Conservation (phyloP, 2,888 invertebrate genomes). For the Hirtodrosophila trivittata region DNA sequence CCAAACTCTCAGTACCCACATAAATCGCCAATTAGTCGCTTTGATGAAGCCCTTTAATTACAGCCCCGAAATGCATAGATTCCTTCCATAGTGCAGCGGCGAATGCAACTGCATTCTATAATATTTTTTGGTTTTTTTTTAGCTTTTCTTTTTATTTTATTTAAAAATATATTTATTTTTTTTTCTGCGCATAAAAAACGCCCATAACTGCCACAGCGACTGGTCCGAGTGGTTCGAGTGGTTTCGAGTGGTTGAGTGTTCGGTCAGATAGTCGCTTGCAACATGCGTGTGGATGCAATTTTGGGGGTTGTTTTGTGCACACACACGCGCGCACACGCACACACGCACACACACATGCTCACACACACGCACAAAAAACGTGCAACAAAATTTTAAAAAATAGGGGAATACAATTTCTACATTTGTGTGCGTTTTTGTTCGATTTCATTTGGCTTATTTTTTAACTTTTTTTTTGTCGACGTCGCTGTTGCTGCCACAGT, state of each 20-base stretch:
- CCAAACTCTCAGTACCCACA: no score
- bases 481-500: constrained; percentile 10
- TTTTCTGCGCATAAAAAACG: constrained; percentile 61
- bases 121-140: constrained; percentile 29
- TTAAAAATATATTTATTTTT: constrained; percentile 10
- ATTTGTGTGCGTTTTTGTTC: constrained; percentile 59
- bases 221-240: constrained; percentile 50
- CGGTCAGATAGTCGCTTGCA: constrained; percentile 42
- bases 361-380: constrained; percentile 60
- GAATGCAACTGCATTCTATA: constrained; percentile 13
- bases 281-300: constrained; percentile 48
- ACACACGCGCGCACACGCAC: constrained; percentile 22
- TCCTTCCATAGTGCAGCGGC: no score
- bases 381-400: constrained; percentile 62
- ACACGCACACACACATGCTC: constrained; percentile 16
- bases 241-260: constrained; percentile 30
- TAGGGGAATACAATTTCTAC: constrained; percentile 78
- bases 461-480: constrained; percentile 43
- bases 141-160: constrained; percentile 20
- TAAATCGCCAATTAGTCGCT: no score
- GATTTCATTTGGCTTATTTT: constrained; percentile 73
- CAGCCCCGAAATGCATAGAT: no score
- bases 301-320: constrained; percentile 73
- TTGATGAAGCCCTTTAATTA: no score
- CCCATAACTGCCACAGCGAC: constrained; percentile 67